Evolutionary conservation across 2,113 vertebrate species (phyloP).

Genomic region (Acanthisitta chloris): DNA sequence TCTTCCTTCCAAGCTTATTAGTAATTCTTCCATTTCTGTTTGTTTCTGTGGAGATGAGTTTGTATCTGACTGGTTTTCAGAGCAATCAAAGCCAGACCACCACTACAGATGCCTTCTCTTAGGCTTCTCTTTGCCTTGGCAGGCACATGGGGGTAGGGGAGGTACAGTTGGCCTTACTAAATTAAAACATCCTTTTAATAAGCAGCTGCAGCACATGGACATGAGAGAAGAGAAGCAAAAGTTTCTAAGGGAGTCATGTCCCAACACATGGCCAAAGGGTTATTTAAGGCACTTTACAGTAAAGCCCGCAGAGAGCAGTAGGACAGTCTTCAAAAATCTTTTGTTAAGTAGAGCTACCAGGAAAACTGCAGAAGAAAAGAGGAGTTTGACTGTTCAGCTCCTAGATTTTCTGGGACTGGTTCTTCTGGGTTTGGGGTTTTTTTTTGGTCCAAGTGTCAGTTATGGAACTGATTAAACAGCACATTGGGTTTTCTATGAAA

Average conservation of each 20-base stretch:
- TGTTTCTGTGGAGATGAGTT: neutral
- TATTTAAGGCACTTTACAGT: neutral
- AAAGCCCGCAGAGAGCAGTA: neutral
- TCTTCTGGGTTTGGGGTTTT: too few relatives aligned
- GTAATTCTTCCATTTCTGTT: neutral
- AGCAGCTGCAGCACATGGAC: neutral
- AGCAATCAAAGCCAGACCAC: neutral
- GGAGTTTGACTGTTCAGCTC: neutral
- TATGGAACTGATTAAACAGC: neutral
- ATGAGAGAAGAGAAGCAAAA: neutral
- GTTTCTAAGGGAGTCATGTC: neutral
- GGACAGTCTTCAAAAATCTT: neutral
- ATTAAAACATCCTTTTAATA: neutral
- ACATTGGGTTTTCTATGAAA: neutral
- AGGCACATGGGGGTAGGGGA: neutral
- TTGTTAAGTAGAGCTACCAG: neutral
- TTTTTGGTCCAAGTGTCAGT: accelerated
- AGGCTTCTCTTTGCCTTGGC: neutral
- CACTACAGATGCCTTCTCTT: neutral
- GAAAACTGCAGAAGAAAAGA: neutral
- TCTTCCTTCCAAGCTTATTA: neutral
- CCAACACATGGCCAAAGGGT: neutral
- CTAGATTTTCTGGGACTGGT: neutral
- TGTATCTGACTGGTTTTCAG: neutral
- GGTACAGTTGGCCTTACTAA: neutral